Base-by-base conservation (phyloP, 2,113 vertebrate genomes). In the Vicugna pacos region DNA sequence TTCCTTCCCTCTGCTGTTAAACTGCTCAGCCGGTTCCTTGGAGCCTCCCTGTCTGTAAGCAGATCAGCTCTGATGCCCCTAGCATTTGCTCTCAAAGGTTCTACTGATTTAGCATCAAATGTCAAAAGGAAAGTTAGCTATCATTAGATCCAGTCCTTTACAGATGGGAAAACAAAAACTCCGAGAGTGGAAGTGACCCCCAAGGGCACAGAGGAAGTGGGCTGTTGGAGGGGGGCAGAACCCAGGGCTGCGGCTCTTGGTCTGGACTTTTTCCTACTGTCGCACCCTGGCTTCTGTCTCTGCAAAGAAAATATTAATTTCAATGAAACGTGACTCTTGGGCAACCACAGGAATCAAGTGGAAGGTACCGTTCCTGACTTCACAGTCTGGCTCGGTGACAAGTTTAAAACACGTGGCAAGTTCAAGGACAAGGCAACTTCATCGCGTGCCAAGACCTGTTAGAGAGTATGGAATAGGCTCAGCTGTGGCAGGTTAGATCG, bases 61-160 rank as follows among this genome's bases (percentile, higher is more conserved):
- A 58, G 60, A 64, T 64, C 14, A 38, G 50, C 32, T 91, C 62
- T 12, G 28, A 24, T 56, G 65, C 54, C 26, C 52, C 35, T 58
- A 32, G 50, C 52, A n/a, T 79, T 72, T 85, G n/a, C 22, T 91
- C 54, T 67, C 54, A n/a, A 76, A 58, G 26, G 17, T 56, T 81
- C 79, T 95, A 48, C 60, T 58, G 65, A 54, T 50, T 97, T 56
- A 94, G 73, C 12, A 13, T 75, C 81, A 86, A 11, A 85, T 30
- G 46, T 77, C 89, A 69, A 67, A 77, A 62, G 67, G 64, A 85
- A 85, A 72, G 60, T 60, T 56, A 77, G 48, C 77, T 30, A 1
- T 65, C 32, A 13, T 52, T n/a, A 54, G 56, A 26, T 32, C n/a
- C 32, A 72, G 5, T 32, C 24, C 26, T 46, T 46, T 24, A 14